Evolutionary conservation across 2,113 vertebrate genomes (phyloP), one percentile per base, ranked within the genome.

Genomic region (Lophura nycthemera): DNA sequence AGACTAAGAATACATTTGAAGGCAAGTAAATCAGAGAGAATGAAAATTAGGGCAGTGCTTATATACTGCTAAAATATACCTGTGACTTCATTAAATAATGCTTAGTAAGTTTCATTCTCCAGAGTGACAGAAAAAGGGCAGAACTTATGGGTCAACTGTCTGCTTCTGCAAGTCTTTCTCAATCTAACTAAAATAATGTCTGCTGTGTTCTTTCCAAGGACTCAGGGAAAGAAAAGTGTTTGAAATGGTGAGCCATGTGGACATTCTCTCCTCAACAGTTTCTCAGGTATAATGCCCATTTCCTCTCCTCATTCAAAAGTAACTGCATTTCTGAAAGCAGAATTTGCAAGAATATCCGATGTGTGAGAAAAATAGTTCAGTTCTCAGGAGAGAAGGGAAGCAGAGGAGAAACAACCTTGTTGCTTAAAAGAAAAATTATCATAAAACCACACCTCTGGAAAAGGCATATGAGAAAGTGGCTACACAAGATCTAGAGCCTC

Each of bases 21-120:
- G 64, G 70, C n/a, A 96, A 96, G 85, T 88, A 78, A 94, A 97
- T 89, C 70, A 76, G 92, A 90, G 81, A 97, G 83, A 97, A 96
- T 64, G 52, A 86, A 91, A 91, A 92, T 67, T 50, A 89, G 54
- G 78, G 75, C 60, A 93, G 82, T 50, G 25, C 6, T 90, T 84
- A 84, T 11, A 86, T n/a, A 88, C 61, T 94, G 88, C 79, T 92
- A 92, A 96, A 96, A 97, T 82, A 96, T 21, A 96, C 30, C 66
- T 60, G 32, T 61, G 71, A 93, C 82, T 88, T 88, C 45, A 36
- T 91, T 86, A 90, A 96, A 52, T 76, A 48, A 92, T 36, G 82
- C 40, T 83, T 67, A 20, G 60, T 13, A 92, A 86, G 11, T 89
- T 88, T 83, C 48, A 32, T 67, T 91, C 73, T 75, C 52, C 70